Percentiles rank a stretch among this genome's conserved stretches.
These are phyloP conservation scores for Tetrax tetrax DNA, from an alignment of 2,113 vertebrate genomes.

Conservation along the genomic window DNA sequence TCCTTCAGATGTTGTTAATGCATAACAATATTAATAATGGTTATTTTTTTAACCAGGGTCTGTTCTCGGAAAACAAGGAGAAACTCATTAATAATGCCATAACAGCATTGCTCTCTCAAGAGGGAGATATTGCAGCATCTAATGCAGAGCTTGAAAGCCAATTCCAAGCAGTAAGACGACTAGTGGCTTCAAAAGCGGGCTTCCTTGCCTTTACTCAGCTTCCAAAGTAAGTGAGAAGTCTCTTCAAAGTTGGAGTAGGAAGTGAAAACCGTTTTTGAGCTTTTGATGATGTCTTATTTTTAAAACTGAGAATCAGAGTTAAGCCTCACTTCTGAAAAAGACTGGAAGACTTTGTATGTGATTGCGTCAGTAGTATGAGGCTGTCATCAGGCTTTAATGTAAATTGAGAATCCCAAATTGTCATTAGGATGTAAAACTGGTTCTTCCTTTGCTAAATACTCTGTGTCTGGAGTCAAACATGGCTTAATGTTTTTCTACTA, in stretches of 20 bases:
- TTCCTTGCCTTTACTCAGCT: constrained; percentile 98
- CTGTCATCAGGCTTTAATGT: neutral
- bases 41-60: constrained; percentile 79
- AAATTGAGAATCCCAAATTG: neutral
- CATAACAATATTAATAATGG: neutral
- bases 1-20: neutral
- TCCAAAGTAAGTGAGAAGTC: constrained; percentile 84
- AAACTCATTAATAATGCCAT: constrained; percentile 98
- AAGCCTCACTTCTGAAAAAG: neutral
- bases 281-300: neutral
- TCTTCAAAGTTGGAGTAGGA: neutral
- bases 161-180: constrained; percentile 93
- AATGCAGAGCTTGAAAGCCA: constrained; percentile 97
- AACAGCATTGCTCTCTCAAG: constrained; percentile 91
- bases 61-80: constrained; percentile 99
- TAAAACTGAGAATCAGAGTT: neutral
- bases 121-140: constrained; percentile 84
- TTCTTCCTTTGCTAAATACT: neutral
- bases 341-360: accelerated
- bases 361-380: neutral
- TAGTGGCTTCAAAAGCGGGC: constrained; percentile 97
- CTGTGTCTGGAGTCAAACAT: neutral
- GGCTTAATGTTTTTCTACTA: neutral
- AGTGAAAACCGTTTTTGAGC: neutral
- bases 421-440: neutral